phyloP scores from a whole-genome alignment of 2,113 vertebrate genomes.

The Semicossyphus pulcher region DNA sequence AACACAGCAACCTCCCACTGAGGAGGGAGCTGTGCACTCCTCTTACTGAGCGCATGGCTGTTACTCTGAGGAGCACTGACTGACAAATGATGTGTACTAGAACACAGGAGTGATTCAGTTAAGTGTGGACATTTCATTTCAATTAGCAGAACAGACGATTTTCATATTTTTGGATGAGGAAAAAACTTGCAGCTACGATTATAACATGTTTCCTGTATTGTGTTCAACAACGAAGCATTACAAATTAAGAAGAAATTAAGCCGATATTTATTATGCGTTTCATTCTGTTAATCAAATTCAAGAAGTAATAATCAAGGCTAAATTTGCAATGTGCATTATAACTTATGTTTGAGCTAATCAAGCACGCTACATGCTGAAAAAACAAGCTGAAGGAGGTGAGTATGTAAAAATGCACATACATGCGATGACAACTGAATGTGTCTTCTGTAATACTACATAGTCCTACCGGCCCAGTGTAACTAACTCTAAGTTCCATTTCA shows the following conservation, averaged over 20 bases:
- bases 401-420: background rate
- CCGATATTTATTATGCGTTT: too few species aligned
- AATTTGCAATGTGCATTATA: background rate
- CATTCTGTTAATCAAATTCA: background rate
- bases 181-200: too few species aligned
- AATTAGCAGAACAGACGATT: background rate
- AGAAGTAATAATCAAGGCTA: background rate
- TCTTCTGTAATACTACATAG: background rate
- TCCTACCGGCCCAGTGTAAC: background rate
- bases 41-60: slow-evolving; percentile 16
- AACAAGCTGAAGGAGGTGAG: background rate
- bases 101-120: background rate
- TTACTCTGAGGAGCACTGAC: slow-evolving; percentile 24
- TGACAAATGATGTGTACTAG: background rate
- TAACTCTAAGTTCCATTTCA: background rate
- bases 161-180: background rate
- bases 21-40: slow-evolving; percentile 16
- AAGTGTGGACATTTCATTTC: background rate
- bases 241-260: too few species aligned
- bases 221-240: too few species aligned
- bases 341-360: background rate
- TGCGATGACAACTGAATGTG: background rate
- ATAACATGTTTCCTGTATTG: too few species aligned
- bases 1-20: slow-evolving; percentile 17
- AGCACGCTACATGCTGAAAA: background rate